phyloP scores from a whole-genome alignment of 2,113 vertebrate genomes.

The Sylvia atricapilla region DNA sequence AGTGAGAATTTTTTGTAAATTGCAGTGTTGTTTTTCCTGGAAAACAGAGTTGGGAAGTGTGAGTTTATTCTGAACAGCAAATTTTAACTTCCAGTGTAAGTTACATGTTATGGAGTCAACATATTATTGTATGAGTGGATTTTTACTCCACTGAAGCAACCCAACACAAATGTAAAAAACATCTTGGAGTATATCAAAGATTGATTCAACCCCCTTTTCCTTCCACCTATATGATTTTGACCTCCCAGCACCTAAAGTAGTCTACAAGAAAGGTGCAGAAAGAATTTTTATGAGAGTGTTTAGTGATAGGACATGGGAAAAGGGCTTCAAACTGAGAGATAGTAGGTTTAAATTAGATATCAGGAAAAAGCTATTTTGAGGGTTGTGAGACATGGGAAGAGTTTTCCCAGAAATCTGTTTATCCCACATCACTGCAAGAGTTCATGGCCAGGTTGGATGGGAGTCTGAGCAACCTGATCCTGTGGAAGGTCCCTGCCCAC shows the following conservation, averaged over 20 bases:
- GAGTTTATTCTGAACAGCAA: neutral
- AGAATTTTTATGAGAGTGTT: neutral
- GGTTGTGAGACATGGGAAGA: rapidly evolving
- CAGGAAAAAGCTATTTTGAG: neutral
- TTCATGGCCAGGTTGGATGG: neutral
- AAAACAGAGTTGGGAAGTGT: neutral
- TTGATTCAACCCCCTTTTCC: neutral
- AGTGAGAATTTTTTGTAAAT: neutral
- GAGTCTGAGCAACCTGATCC: neutral
- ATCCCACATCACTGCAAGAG: neutral
- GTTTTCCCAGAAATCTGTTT: neutral
- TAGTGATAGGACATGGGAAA: neutral
- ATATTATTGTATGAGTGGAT: neutral
- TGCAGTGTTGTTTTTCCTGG: neutral
- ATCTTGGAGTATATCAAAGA: neutral
- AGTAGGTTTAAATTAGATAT: neutral
- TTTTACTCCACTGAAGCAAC: neutral
- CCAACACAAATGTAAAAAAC: neutral
- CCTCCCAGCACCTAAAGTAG: neutral
- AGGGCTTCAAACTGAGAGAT: neutral
- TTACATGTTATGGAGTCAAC: rapidly evolving
- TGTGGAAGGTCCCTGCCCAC: neutral
- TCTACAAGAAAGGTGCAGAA: neutral
- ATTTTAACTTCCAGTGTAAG: neutral
- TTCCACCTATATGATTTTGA: neutral